These are phyloP conservation scores for Vidua macroura DNA, from an alignment of 2,113 vertebrate species.

Conservation along the genomic window DNA sequence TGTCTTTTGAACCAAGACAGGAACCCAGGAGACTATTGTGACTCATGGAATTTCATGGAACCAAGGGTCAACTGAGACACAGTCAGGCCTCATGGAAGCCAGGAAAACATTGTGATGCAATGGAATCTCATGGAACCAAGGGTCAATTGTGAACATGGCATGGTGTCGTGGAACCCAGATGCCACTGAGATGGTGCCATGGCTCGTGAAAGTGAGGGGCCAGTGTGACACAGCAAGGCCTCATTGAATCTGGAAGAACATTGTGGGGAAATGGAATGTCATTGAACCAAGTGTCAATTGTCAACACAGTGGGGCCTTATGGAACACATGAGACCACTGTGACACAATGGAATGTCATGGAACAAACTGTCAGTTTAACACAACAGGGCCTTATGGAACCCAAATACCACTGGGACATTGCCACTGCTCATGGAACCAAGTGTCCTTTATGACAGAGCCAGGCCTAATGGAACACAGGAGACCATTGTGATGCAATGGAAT, in stretches of 20 bases:
- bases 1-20: background rate
- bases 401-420: background rate
- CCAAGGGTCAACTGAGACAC: background rate
- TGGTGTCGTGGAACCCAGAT: background rate
- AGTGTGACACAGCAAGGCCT: background rate
- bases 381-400: background rate
- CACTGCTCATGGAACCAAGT: background rate
- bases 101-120: background rate
- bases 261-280: background rate
- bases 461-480: background rate
- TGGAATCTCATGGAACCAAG: background rate
- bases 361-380: background rate
- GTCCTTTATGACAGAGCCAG: background rate
- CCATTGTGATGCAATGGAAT: background rate
- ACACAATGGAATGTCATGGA: background rate
- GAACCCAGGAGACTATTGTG: background rate
- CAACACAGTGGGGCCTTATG: background rate
- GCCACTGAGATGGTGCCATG: background rate
- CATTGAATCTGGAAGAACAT: background rate
- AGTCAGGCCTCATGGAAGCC: background rate
- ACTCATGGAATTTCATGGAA: background rate
- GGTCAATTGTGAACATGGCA: background rate
- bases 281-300: background rate
- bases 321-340: background rate
- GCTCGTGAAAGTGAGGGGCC: background rate